Evolutionary conservation across 2,113 vertebrate species (phyloP), one percentile per base, ranked within the genome.

Genomic region (Corythoichthys intestinalis): DNA sequence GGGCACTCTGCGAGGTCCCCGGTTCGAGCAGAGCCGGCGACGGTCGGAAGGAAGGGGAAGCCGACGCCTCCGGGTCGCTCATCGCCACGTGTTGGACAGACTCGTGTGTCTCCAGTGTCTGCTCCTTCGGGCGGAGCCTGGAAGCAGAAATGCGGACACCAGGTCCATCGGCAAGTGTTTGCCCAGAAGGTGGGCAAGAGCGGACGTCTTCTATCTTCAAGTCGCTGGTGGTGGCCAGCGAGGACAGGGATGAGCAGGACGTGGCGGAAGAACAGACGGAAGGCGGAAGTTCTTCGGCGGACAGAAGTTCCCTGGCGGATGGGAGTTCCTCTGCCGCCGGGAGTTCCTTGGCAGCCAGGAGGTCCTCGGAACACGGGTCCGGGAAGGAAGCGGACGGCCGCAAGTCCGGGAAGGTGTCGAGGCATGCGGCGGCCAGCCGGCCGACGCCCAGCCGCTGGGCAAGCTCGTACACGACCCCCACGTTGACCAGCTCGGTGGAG

Each of bases 381-480:
- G 20, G 20, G 20, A 28, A 28, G 38, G 91, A 71, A 1, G 89
- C 88, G 0, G 94, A 91, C 47, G 90, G 90, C 84, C 95, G 95
- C 85, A 99, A 79, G 86, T 99, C 97, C 0, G 96, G 97, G 83
- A 99, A 98, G 7, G 95, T 97, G 0, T 93, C 92, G 10, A 98
- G 96, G 44, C 96, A 99, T 0, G 96, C 95, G 67, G 67, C 88
- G 7, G 98, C 94, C 77, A 98, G 89, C 37, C 97, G 95, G 0
- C 91, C 86, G 74, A 98, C 93, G 0, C 96, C 96, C 60, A 99
- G 84, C 71, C 94, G 81, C 89, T 98, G 96, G 0, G 97, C 97
- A 64, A 98, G 92, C 88, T 99, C 97, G 0, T 98, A 98, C 64
- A 99, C 93, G 34, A 98, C 96, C 0, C 97, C 95, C 0, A 99